Percentiles rank a stretch among this genome's conserved stretches.
Evolutionary conservation across 2,888 invertebrate genomes (phyloP).

Genomic region (Hemistola chrysoprasaria): DNA sequence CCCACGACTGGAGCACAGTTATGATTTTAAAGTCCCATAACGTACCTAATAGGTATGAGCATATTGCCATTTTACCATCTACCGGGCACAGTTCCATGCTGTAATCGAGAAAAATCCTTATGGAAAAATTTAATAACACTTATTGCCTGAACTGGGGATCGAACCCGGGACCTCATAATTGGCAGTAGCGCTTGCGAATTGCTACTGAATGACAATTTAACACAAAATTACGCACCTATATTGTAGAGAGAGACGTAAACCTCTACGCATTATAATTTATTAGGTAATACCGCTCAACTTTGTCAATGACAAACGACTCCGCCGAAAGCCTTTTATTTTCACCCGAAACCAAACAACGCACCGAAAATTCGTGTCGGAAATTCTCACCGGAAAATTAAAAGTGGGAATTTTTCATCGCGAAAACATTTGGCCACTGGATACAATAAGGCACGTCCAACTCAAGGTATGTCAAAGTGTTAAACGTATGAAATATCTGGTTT

Average conservation of each 20-base stretch:
- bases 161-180: no score
- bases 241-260: conserved; percentile 1
- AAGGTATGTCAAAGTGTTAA: conserved; percentile 12
- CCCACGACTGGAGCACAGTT: no score
- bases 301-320: conserved; percentile 12
- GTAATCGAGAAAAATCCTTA: no score
- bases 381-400: conserved; percentile 25
- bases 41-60: no score
- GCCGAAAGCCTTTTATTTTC: conserved; percentile 8
- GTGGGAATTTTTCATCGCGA: conserved; percentile 18
- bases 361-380: conserved; percentile 14
- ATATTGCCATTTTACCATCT: no score
- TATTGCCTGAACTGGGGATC: no score
- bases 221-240: neutral
- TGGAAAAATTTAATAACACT: no score
- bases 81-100: no score
- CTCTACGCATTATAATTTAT: conserved; percentile 8
- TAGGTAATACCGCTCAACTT: conserved; percentile 9
- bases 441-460: conserved; percentile 8
- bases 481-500: conserved; percentile 7
- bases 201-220: no score
- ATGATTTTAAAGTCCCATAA: no score
- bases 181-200: no score
- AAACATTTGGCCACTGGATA: conserved; percentile 13
- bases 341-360: conserved; percentile 14